Base-by-base conservation (phyloP, 2,113 vertebrate genomes). In the Geococcyx californianus region DNA sequence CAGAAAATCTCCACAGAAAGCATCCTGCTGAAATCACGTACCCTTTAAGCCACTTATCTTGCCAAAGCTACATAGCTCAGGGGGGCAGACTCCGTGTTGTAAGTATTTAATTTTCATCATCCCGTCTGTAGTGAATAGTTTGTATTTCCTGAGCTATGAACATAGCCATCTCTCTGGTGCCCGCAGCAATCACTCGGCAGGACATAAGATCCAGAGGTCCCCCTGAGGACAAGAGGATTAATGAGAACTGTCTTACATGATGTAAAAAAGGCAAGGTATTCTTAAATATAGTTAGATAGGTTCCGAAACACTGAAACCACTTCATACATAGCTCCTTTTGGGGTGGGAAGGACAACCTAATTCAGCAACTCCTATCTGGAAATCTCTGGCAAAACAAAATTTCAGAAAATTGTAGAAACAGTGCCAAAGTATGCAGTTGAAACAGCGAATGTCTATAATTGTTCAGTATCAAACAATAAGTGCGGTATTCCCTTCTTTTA, bases 181-280 rank as follows among this genome's bases (percentile, higher is more conserved):
- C 98, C 0, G 99, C 98, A 38, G 99, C 99, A n/a, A 99, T 92
- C 66, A 99, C 98, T 63, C 98, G 97, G 83, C 98, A 98, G 33
- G 99, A 98, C 98, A 99, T 99, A 45, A 99, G 98, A 94, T 99
- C 98, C 40, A 99, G 97, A 60, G 98, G 98, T 72, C 98, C 98
- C 13, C 99, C 98, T 99, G 95, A 45, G 58, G 97, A 93, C 90
- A 90, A 95, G 55, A 98, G 28, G 59, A 83, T 76, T 86, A 64
- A 77, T 3, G 17, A 94, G 49, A 84, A 77, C 29, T 34, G 42
- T 42, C 68, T 91, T 47, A 75, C 1, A 6, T n/a, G n/a, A 63
- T n/a, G 42, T 62, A 74, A 49, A 91, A 45, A 69, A 67, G 70
- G 40, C 66, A 84, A 47, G 1, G 34, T 33, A 29, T 73, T 70